Base-by-base conservation (phyloP, 2,113 vertebrate species). In the Todiramphus saurophagus region DNA sequence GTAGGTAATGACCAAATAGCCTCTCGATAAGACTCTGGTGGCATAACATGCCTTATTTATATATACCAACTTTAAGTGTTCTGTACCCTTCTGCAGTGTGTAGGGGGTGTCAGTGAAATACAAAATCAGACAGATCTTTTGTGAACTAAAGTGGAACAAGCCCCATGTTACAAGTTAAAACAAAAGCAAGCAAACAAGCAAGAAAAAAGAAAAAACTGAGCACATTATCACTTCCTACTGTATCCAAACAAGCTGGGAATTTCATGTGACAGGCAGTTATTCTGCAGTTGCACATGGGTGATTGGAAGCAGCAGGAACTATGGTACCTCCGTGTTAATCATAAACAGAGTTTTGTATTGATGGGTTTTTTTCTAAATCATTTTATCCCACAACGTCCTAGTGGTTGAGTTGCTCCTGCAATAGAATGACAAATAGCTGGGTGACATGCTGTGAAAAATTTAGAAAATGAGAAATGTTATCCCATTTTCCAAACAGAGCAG, bases 391-490 rank as follows among this genome's bases (percentile, higher is more conserved):
- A 88, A 58, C 33, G 31, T 96, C 73, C 79, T 93, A 91, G 80
- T 83, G 50, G 83, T 81, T 96, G 77, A 79, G 56, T 91, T 96
- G 60, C 50, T 90, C 73, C 85, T 90, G 94, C 74, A 87, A 94
- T 39, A 82, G 73, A 92, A 89, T 69, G 72, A 93, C 91, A 94
- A 94, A 92, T 86, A 97, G 83, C 76, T 33, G 43, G 30, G 51
- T 93, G 84, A 93, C 90, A 89, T n/a, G 68, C 89, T 94, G 70
- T 91, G 89, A 77, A 90, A 90, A 93, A 91, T 72, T 83, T 50
- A 89, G 84, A 97, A 94, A 96, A 90, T 78, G 80, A 92, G 76
- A 83, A 87, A 87, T 28, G 37, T 48, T 69, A 48, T 89, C 53
- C 55, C 80, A 9, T 77, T 92, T 97, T 91, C 77, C 92, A 94